Base-by-base conservation (phyloP, 2,888 invertebrate genomes). In the Xylocampa areola region DNA sequence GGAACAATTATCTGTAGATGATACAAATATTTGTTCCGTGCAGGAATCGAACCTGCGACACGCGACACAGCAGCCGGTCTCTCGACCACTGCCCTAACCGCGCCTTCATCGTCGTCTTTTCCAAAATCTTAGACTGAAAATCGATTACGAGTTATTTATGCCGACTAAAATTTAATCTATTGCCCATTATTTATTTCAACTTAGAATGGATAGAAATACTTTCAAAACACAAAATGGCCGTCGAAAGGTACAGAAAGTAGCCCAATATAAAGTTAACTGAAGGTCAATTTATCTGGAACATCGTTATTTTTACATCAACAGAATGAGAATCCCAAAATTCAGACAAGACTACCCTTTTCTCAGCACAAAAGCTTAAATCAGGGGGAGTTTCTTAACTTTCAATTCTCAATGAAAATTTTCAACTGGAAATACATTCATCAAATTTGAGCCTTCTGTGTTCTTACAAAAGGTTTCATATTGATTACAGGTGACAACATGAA, bases 341-440 rank as follows among this genome's bases (percentile, higher is more conserved):
- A 44, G 43, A 64, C 44, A 62, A 62, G 45, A 53, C 47, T 44
- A 33, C 33, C 25, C 48, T 62, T 41, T 40, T 47, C 55, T 32
- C 27, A 7, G 40, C 54, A 76, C 67, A 74, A 78, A 75, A 73
- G 73, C 68, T 61, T 68, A 65, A 74, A 76, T 79, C 73, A 71
- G 65, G 63, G 58, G 32, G 51, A 61, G 41, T 64, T 67, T 61
- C 49, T 68, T 69, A 53, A 68, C 63, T 57, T 59, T 54, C 57
- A 53, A 68, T 62, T 57, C 57, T 54, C 57, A 69, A 53, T 65
- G 58, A 66, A 61, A 60, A 60, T 53, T 61, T 25, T 53, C 27
- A 43, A 52, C 55, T 40, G 8, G 11, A 11, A 32, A 19, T 32
- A 14, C 37, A 60, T 58, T 67, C 68, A 78, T 75, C 68, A 64